Conservation (phyloP, 2,888 invertebrate genomes). For the Perdita meconis region DNA sequence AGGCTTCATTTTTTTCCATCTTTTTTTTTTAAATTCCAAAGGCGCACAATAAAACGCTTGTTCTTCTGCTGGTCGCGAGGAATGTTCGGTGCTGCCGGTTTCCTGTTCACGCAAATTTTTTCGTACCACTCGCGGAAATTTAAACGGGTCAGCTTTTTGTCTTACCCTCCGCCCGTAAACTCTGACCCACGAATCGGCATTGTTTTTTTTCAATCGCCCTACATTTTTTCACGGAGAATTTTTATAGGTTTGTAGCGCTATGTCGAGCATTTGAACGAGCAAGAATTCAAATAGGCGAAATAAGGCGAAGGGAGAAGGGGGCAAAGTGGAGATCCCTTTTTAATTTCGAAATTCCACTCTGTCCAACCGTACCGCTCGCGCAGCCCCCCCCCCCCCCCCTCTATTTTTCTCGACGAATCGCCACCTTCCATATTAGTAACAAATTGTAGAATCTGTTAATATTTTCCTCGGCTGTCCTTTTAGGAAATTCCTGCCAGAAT, state of each 20-base stretch:
- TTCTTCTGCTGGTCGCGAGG: background rate
- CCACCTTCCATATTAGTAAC: too few relatives aligned
- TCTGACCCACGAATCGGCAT: background rate
- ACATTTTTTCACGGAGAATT: conserved; percentile 23
- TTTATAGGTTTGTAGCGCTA: conserved; percentile 18
- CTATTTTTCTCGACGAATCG: too few relatives aligned
- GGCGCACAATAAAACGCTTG: background rate
- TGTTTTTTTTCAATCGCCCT: background rate
- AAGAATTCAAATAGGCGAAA: conserved; percentile 21
- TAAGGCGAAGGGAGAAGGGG: background rate
- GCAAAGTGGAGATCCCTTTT: conserved; percentile 6
- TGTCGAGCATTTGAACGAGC: conserved; percentile 23
- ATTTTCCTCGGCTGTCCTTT: too few relatives aligned
- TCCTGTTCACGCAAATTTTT: conserved; percentile 20
- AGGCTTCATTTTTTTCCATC: too few relatives aligned
- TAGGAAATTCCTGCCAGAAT: too few relatives aligned
- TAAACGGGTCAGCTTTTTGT: conserved; percentile 22
- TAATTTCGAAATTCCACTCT: conserved; percentile 15
- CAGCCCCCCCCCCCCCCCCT: too few relatives aligned
- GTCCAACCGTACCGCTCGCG: background rate
- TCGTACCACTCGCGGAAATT: conserved; percentile 16
- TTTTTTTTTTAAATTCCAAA: background rate
- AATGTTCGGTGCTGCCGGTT: background rate
- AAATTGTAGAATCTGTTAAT: too few relatives aligned
- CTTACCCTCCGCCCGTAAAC: background rate